Evolutionary conservation across 2,113 vertebrate genomes (phyloP), one percentile per base, ranked within the genome.

Genomic region (Polyodon spathula): DNA sequence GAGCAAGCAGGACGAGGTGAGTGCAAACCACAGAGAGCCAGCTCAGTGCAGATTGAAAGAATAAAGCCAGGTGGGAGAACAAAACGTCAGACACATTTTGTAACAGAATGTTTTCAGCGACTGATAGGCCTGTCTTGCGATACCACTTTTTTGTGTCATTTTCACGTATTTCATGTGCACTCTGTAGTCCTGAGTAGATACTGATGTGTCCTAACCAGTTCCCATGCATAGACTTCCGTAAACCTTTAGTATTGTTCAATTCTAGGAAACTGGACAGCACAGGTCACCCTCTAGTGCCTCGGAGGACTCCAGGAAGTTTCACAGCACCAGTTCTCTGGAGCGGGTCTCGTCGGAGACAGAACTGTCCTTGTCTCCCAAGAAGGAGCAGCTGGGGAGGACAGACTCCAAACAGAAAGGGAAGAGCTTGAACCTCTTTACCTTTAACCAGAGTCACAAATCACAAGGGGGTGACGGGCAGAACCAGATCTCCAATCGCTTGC

Each of bases 391-490:
- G 66, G 81, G 76, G 83, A 86, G 92, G 79, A 89, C 92, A 50
- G 84, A 78, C 66, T 71, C 80, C 46, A 87, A 81, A 60, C 81
- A 90, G 62, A 95, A 89, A 81, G 87, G 87, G 42, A 93, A 92
- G 74, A 80, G 86, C 76, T 87, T 92, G 73, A 92, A 92, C 71
- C 88, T 90, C 64, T 90, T 94, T 73, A 83, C 89, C 60, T 72
- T 82, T 4, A 79, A 79, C 77, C 76, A 84, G 56, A 72, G 79
- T 58, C 76, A 78, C 74, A 92, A 78, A 75, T 70, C 56, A 6
- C 79, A 80, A 14, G 88, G 88, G 69, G 71, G 82, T 0, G 92
- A 88, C 2, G 66, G 77, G 59, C 91, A 85, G 73, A 73, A 76
- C 76, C 85, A 90, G 44, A 70, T 83, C 39, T 78, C 88, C 12